Evolutionary conservation across 2,113 vertebrate species (phyloP).

Genomic region (Sapajus apella): DNA sequence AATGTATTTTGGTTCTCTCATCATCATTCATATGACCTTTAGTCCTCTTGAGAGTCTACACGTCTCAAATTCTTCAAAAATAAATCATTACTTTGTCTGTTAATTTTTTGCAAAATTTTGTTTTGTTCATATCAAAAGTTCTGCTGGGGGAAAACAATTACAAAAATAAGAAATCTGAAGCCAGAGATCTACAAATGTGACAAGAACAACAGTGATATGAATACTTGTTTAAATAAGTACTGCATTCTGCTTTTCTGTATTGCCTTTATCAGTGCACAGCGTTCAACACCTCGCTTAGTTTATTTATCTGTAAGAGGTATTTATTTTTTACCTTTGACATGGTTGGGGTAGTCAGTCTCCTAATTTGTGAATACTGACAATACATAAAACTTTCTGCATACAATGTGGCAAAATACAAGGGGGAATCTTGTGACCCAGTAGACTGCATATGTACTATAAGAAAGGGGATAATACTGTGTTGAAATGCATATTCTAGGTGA

Average conservation of each 20-base stretch:
- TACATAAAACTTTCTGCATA: not conserved
- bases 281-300: not conserved
- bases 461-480: not conserved
- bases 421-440: not conserved
- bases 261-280: not conserved
- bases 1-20: slow-evolving; percentile 31
- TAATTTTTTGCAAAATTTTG: slow-evolving; percentile 1
- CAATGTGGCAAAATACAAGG: not conserved
- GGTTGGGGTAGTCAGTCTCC: not conserved
- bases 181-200: not conserved
- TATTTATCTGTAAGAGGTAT: not conserved
- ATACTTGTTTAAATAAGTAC: not conserved
- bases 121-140: slow-evolving; percentile 28
- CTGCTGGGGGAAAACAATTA: not conserved
- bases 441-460: not conserved
- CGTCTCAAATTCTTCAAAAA: slow-evolving; percentile 45
- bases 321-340: slow-evolving; percentile 10
- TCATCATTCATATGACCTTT: not conserved
- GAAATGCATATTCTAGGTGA: not conserved
- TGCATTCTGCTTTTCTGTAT: not conserved
- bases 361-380: slow-evolving; percentile 4
- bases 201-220: not conserved
- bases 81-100: not conserved
- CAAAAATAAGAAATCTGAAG: not conserved
- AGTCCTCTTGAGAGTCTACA: slow-evolving; percentile 14